phyloP scores from a whole-genome alignment of 2,888 invertebrate species.

The Aporophyla lueneburgensis region DNA sequence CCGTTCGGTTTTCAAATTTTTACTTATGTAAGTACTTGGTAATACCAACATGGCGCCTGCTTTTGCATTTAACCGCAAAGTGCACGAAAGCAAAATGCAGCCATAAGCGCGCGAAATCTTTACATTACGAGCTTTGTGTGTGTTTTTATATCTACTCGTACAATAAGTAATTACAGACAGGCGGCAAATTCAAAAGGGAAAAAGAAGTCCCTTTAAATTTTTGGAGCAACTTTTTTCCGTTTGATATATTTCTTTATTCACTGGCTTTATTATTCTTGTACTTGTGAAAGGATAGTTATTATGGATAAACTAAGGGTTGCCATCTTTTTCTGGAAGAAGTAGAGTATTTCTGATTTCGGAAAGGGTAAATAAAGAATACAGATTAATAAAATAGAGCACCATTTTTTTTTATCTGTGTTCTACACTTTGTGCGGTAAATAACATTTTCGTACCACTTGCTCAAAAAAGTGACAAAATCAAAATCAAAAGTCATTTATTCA shows the following conservation, averaged over 20 bases:
- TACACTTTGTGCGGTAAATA: no score
- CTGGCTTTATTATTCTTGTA: background rate
- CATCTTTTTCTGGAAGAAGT: no score
- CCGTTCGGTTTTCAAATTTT: slow-evolving; percentile 28
- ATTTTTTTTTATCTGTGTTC: no score
- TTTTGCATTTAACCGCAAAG: slow-evolving; percentile 45
- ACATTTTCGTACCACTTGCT: no score
- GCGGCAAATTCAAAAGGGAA: slow-evolving; percentile 22
- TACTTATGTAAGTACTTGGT: slow-evolving; percentile 3
- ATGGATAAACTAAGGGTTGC: no score
- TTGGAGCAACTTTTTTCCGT: background rate
- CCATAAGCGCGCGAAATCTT: slow-evolving; percentile 33
- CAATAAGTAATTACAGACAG: slow-evolving; percentile 48
- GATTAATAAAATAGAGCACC: no score
- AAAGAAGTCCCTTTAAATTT: slow-evolving; percentile 17
- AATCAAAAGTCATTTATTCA: no score
- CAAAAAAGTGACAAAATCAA: no score
- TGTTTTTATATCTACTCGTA: slow-evolving; percentile 43
- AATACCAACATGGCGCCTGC: slow-evolving; percentile 40
- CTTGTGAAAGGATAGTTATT: no score
- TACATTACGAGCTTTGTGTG: slow-evolving; percentile 42
- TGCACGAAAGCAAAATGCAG: slow-evolving; percentile 48
- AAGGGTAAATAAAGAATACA: no score
- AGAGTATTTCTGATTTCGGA: no score
- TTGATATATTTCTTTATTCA: background rate